Percentiles rank a stretch among this genome's conserved stretches.
These are phyloP conservation scores for Andrena dorsata DNA, from an alignment of 2,888 invertebrate species.

Conservation along the genomic window DNA sequence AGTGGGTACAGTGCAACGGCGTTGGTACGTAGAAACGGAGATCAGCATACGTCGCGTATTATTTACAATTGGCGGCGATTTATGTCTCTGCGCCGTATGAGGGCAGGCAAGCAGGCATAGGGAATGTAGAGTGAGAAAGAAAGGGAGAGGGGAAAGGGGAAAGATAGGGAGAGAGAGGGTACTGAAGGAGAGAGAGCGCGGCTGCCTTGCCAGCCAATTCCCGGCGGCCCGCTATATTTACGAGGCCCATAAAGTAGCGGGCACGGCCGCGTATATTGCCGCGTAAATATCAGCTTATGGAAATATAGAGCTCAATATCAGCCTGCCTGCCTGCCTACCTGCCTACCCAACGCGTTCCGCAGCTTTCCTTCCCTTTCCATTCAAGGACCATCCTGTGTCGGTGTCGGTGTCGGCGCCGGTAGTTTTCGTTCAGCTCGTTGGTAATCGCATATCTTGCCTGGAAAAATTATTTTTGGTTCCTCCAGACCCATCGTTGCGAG, in stretches of 20 bases:
- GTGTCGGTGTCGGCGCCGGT: slow-evolving; percentile 35
- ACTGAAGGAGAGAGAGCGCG: slow-evolving; percentile 72
- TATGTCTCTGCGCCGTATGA: slow-evolving; percentile 78
- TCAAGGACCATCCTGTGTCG: slow-evolving; percentile 62
- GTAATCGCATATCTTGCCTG: slow-evolving; percentile 64
- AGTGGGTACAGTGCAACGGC: slow-evolving; percentile 31
- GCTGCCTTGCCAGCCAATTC: slow-evolving; percentile 84
- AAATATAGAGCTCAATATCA: slow-evolving; percentile 87
- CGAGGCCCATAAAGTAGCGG: slow-evolving; percentile 84
- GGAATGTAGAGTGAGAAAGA: slow-evolving; percentile 60
- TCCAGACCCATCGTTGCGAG: slow-evolving; percentile 20
- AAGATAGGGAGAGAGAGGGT: slow-evolving; percentile 48
- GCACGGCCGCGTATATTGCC: slow-evolving; percentile 85
- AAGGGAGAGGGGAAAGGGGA: slow-evolving; percentile 49
- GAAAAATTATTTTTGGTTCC: slow-evolving; percentile 61
- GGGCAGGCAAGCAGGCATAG: slow-evolving; percentile 68
- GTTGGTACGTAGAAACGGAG: slow-evolving; percentile 70
- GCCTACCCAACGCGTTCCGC: slow-evolving; percentile 69
- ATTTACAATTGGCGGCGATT: slow-evolving; percentile 83
- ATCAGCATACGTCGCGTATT: slow-evolving; percentile 83
- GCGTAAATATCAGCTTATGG: slow-evolving; percentile 87
- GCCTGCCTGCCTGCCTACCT: slow-evolving; percentile 78
- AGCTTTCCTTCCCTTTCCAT: slow-evolving; percentile 72
- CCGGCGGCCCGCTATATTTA: slow-evolving; percentile 84
- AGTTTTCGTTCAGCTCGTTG: slow-evolving; percentile 69